Evolutionary conservation across 1,140 invertebrate genomes (phyloP).

Genomic region (Ooceraea biroi): DNA sequence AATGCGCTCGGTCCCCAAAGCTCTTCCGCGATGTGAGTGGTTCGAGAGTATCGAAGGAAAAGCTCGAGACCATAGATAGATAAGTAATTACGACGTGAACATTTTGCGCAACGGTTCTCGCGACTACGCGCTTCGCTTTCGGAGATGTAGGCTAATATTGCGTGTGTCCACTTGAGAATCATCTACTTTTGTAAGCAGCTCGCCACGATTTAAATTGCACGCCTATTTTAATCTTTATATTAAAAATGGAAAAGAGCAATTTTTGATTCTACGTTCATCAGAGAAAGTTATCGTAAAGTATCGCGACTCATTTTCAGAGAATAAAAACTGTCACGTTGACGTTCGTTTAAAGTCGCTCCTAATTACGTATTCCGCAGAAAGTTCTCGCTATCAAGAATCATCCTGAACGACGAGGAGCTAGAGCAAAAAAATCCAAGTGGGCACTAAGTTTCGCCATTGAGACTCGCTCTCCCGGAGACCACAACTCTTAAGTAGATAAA

Average conservation of each 20-base stretch:
- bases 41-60: conserved; percentile 40
- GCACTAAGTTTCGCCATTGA: conserved; percentile 5
- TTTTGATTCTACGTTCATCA: conserved; percentile 11
- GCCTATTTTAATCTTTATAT: neutral
- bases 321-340: conserved; percentile 5
- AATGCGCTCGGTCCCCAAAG: conserved; percentile 36
- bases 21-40: conserved; percentile 51
- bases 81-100: conserved; percentile 81
- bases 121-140: conserved; percentile 27
- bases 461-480: neutral
- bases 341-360: neutral
- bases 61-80: conserved; percentile 78
- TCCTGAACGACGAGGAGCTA: neutral
- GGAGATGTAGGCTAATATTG: neutral
- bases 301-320: neutral
- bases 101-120: conserved; percentile 61
- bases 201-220: neutral
- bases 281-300: neutral
- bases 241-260: neutral
- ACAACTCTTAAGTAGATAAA: conserved; percentile 29
- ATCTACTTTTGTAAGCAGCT: neutral
- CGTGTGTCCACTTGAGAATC: conserved; percentile 4
- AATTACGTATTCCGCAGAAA: conserved; percentile 20
- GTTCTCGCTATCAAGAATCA: conserved; percentile 20
- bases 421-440: neutral